Evolutionary conservation across 2,888 invertebrate species (phyloP), one percentile per base, ranked within the genome.

Genomic region (Mesorhabditis sp.): DNA sequence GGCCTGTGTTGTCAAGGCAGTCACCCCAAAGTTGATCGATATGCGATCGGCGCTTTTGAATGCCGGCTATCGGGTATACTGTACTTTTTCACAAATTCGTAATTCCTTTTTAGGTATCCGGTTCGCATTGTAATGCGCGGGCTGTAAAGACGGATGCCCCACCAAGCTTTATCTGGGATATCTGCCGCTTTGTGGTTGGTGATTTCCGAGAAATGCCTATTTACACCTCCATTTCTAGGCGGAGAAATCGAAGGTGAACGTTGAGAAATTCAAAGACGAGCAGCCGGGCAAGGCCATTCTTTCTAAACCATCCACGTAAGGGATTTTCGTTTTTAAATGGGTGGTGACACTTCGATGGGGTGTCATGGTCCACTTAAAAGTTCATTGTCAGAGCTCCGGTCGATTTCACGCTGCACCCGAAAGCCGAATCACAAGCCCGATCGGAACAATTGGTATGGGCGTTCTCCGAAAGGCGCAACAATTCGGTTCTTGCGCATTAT

Each of bases 141-240:
- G 94, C 95, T 0, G 88, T 97, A 42, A 98, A 98, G 88, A 97
- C 97, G 0, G 89, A 92, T 85, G 97, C 97, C 4, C 94, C 98
- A 0, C 87, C 91, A 61, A 87, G 88, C 2, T 89, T 95, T 7
- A 85, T 99, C 28, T 98, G 97, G 97, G 95, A 96, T 87, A 90
- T 96, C 69, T 89, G 96, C 80, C 89, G 94, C 72, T 90, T 90
- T 65, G 94, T 82, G 71, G 84, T 82, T 5, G 5, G 62, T n/a
- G 6, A n/a, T 10, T 13, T 7, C 1, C n/a, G 58, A 50, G 13
- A 6, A 44, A 15, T 43, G 13, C 28, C 64, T 67, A 70, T 58
- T 58, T 65, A 65, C 44, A 43, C 43, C n/a, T 42, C 28, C n/a
- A 44, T 69, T 72, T 74, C 65, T 62, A 78, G 80, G 79, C 76